A percentile compares a stretch with the other conserved stretches of the same genome.
Evolutionary conservation across 2,888 invertebrate genomes (phyloP).

Genomic region (Scaptomyza reducta): DNA sequence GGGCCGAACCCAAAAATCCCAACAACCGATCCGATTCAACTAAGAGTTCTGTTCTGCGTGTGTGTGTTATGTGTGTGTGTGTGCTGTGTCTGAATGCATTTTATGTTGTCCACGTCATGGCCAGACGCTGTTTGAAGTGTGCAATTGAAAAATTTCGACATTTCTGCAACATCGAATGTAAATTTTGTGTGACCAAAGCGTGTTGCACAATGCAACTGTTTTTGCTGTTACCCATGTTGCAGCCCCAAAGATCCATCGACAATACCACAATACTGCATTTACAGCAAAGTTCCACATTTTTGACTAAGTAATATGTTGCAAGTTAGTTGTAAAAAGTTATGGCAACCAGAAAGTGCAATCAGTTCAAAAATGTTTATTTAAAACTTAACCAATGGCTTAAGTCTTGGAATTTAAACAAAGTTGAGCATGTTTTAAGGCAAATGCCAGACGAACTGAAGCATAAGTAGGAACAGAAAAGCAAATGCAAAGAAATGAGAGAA

Average conservation of each 20-base stretch:
- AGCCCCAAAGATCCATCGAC: slow-evolving; percentile 7
- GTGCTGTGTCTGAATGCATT: slow-evolving; percentile 55
- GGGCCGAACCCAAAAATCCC: slow-evolving; percentile 55
- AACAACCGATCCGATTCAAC: slow-evolving; percentile 23
- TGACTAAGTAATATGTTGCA: slow-evolving; percentile 1
- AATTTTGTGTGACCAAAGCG: slow-evolving; percentile 29
- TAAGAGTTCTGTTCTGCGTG: slow-evolving; percentile 12
- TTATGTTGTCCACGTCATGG: slow-evolving; percentile 65
- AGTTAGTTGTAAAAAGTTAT: neutral
- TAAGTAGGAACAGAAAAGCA: slow-evolving; percentile 37
- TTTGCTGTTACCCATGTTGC: slow-evolving; percentile 51
- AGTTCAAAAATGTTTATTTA: neutral
- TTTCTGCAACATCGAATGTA: slow-evolving; percentile 43
- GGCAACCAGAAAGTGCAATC: neutral
- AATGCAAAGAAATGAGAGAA: slow-evolving; percentile 23
- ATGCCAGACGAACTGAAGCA: slow-evolving; percentile 41
- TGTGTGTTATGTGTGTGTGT: neutral
- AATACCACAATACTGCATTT: slow-evolving; percentile 13
- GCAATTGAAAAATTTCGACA: slow-evolving; percentile 55
- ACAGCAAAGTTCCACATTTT: neutral
- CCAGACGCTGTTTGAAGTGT: slow-evolving; percentile 56
- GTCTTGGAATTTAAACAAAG: slow-evolving; percentile 17
- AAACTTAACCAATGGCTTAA: neutral
- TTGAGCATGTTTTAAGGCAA: slow-evolving; percentile 30
- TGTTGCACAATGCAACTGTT: slow-evolving; percentile 31